Evolutionary conservation across 1,140 invertebrate species (phyloP).

Genomic region (Cyphomyrmex costatus): DNA sequence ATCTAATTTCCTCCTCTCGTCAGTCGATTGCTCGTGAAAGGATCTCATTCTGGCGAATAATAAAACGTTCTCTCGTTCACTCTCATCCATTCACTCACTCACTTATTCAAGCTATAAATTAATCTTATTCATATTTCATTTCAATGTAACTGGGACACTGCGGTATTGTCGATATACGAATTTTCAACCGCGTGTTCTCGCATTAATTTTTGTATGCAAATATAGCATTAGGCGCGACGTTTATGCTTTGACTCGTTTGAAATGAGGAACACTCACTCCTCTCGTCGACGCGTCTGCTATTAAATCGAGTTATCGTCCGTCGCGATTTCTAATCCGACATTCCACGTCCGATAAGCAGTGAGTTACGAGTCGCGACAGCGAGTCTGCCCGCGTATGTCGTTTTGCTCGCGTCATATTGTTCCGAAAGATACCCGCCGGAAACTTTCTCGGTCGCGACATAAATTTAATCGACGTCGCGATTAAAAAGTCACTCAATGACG

Average conservation of each 20-base stretch:
- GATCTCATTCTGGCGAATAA: conserved; percentile 11
- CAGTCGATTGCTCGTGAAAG: conserved; percentile 24
- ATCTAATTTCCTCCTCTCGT: background rate
- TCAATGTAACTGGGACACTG: conserved; percentile 11
- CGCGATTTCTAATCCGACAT: conserved; percentile 10
- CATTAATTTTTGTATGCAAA: conserved; percentile 26
- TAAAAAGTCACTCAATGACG: background rate
- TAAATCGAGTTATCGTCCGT: conserved; percentile 3
- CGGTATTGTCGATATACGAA: background rate
- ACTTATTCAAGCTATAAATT: conserved; percentile 13
- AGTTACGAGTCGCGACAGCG: background rate
- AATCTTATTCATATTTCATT: conserved; percentile 46
- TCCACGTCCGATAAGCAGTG: background rate
- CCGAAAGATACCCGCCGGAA: background rate
- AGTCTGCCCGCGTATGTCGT: background rate
- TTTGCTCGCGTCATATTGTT: background rate
- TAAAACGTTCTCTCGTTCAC: conserved; percentile 6
- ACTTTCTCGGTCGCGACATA: conserved; percentile 42
- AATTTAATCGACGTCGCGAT: background rate
- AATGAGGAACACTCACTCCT: background rate
- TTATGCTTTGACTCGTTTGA: background rate
- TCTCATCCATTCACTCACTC: conserved; percentile 10
- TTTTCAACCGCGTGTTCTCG: background rate
- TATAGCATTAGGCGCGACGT: background rate
- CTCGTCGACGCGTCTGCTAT: conserved; percentile 9